Percentiles rank a stretch among this genome's conserved stretches.
phyloP scores from a whole-genome alignment of 2,797 vertebrate genomes.

The Parambassis ranga region DNA sequence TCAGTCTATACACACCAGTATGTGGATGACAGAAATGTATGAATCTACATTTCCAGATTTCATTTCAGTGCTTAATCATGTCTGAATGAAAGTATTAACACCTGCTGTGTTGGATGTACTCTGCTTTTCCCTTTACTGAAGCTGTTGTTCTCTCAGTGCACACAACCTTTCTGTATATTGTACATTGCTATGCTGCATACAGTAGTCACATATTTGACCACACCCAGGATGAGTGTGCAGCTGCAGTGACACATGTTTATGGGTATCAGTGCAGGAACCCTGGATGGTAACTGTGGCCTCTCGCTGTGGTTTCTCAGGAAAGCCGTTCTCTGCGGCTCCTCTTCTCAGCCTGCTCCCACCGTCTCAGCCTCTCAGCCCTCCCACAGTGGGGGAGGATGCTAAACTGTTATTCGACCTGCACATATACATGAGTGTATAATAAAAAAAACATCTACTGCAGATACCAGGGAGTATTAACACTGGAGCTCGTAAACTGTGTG shows the following conservation, averaged over 20 bases:
- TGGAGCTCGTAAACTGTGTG: slow-evolving; percentile 25
- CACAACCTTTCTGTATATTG: neutral
- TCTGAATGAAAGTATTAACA: neutral
- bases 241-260: neutral
- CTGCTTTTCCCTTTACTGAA: slow-evolving; percentile 6
- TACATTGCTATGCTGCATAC: neutral
- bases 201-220: neutral
- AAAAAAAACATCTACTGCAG: neutral
- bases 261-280: slow-evolving; percentile 5
- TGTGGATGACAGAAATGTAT: neutral
- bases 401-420: slow-evolving; percentile 18
- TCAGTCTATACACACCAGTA: neutral
- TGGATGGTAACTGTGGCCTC: slow-evolving; percentile 37
- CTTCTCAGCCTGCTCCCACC: slow-evolving; percentile 7
- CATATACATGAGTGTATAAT: neutral
- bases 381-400: neutral
- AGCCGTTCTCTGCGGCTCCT: slow-evolving; percentile 45
- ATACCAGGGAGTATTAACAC: slow-evolving; percentile 26
- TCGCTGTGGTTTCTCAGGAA: slow-evolving; percentile 73
- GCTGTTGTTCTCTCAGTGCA: neutral
- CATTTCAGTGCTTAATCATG: neutral
- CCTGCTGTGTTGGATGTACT: neutral
- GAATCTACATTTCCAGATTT: neutral
- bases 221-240: neutral
- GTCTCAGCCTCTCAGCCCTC: slow-evolving; percentile 15